Base-by-base conservation (phyloP, 1,140 invertebrate species). In the Ganaspis sp. region DNA sequence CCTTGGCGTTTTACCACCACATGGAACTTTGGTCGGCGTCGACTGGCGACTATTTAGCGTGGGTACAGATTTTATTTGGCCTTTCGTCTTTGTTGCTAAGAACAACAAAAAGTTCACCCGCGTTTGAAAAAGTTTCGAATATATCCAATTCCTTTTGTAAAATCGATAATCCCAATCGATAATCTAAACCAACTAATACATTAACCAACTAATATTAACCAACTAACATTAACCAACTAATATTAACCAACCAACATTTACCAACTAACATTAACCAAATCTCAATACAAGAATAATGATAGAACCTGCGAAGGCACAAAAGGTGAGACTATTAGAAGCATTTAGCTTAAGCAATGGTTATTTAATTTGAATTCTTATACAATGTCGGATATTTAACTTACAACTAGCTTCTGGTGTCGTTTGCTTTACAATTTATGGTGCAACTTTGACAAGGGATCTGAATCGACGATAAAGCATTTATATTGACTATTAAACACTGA, bases 1-100 rank as follows among this genome's bases (percentile, higher is more conserved):
- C 58, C 58, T 64, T 64, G 58, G 26, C 26, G 26, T 64, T 64
- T 64, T 64, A 64, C 58, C 58, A 64, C 58, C 58, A 64, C 58
- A 64, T 64, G 23, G 26, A 29, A 64, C 58, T 64, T 64, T 34
- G 23, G 58, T 64, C 58, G 58, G 58, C 58, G 58, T 3, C 58
- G 58, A n/a, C 12, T 29, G 58, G 23, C 15, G 58, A 34, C 58
- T 21, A 64, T 64, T 64, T 64, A 64, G 58, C 58, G 58, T 29
- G 58, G 58, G 58, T 64, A 64, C 58, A 64, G 23, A 64, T 29
- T 26, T 64, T 64, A 64, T 64, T 64, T 19, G 53, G 53, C 11
- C 53, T 54, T 54, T 15, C 9, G 11, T 58, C 11, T 15, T 64
- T 64, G 26, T 64, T 64, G 15, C 19, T 23, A 11, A 19, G 19